Percentiles rank a stretch among this genome's conserved stretches.
phyloP scores from a whole-genome alignment of 2,888 invertebrate species.

The Oscheius sp. region DNA sequence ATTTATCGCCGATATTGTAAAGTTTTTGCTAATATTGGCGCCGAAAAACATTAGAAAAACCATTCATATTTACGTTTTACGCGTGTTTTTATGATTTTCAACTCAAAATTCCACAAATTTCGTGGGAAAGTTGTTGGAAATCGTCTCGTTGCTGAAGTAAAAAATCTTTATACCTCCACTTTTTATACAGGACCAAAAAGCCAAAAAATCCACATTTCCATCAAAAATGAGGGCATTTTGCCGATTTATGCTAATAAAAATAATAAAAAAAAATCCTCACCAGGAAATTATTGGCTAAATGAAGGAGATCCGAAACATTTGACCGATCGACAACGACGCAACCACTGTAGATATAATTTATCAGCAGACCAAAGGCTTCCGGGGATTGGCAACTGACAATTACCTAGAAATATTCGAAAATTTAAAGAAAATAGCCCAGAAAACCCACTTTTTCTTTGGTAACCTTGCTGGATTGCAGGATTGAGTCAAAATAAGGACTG shows the following conservation, averaged over 20 bases:
- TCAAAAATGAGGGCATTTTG: too few relatives aligned
- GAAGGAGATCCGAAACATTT: constrained; percentile 79
- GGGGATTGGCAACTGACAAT: constrained; percentile 78
- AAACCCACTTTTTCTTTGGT: constrained; percentile 46
- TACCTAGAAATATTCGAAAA: constrained; percentile 72
- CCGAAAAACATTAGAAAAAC: too few relatives aligned
- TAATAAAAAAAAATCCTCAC: constrained; percentile 69
- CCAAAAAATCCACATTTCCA: too few relatives aligned
- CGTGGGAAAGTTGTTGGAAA: too few relatives aligned
- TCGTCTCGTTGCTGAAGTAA: too few relatives aligned
- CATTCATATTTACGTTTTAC: too few relatives aligned
- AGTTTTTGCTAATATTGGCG: too few relatives aligned
- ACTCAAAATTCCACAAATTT: too few relatives aligned
- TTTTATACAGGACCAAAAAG: not conserved
- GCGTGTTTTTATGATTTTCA: too few relatives aligned
- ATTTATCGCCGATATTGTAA: too few relatives aligned
- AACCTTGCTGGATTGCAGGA: constrained; percentile 77
- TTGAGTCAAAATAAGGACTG: constrained; percentile 80
- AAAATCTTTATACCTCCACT: too few relatives aligned
- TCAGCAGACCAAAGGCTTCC: constrained; percentile 78
- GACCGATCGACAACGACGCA: constrained; percentile 78
- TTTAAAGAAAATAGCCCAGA: not conserved
- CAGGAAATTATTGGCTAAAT: constrained; percentile 80
- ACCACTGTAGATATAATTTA: constrained; percentile 81
- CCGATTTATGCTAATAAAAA: not conserved